Percentiles rank a stretch among this genome's conserved stretches.
Conservation (phyloP, 2,888 invertebrate species). For the Drosophila lutescens region DNA sequence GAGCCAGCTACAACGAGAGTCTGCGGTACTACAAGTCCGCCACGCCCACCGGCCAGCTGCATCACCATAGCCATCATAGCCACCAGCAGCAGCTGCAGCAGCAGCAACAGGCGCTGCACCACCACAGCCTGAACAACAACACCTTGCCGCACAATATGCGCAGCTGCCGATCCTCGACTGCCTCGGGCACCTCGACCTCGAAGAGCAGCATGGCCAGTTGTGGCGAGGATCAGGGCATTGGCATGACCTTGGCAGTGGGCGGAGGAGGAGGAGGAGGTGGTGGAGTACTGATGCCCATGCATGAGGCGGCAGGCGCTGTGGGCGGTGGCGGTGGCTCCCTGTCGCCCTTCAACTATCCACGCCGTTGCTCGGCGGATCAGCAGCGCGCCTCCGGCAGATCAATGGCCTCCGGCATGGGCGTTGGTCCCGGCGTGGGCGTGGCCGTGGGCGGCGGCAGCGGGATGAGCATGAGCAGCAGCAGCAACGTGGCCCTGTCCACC, state of each 20-base stretch:
- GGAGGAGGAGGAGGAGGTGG: background rate
- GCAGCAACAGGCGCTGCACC: conserved; percentile 34
- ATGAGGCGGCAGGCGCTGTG: background rate
- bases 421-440: conserved; percentile 1
- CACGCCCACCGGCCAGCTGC: conserved; percentile 64
- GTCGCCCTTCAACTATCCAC: conserved; percentile 82
- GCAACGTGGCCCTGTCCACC: conserved; percentile 44
- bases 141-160: conserved; percentile 82
- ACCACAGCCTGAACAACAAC: conserved; percentile 62
- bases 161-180: conserved; percentile 83
- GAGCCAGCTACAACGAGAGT: conserved; percentile 92
- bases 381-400: conserved; percentile 82
- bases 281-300: conserved; percentile 13
- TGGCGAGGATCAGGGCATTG: conserved; percentile 83
- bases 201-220: conserved; percentile 84
- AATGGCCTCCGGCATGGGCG: background rate
- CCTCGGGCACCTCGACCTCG: conserved; percentile 83
- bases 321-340: conserved; percentile 48
- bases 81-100: conserved; percentile 27
- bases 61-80: conserved; percentile 30
- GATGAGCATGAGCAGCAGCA: conserved; percentile 32
- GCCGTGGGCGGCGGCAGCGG: background rate
- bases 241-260: conserved; percentile 48
- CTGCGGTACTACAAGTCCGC: conserved; percentile 86
- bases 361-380: conserved; percentile 82